Evolutionary conservation across 2,113 vertebrate genomes (phyloP), one percentile per base, ranked within the genome.

Genomic region (Panurus biarmicus): DNA sequence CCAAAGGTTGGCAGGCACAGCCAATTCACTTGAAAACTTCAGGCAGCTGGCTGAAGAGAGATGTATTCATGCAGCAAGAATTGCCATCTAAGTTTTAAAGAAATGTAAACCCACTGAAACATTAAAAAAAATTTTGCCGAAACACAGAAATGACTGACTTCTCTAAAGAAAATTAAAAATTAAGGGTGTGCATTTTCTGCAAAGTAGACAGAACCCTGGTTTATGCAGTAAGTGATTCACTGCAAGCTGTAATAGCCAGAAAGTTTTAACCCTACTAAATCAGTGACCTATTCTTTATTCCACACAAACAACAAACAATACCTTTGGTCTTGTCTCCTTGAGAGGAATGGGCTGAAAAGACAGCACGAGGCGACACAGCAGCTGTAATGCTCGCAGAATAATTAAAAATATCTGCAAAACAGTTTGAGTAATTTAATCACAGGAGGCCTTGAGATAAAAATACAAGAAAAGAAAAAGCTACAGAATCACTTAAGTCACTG

Each of bases 291-390:
- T 29, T 58, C 29, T 31, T 38, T 64, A 29, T 76, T 83, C 33
- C 73, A 61, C 5, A 50, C 8, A 58, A 47, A 25, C 29, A 60
- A 44, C 22, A 67, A 54, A 61, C 58, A 42, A 83, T 94, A 99
- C 99, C 98, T 98, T 99, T 72, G 96, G 95, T 62, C 91, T 50
- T 15, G 97, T 87, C 10, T 96, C 94, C 97, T 99, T 99, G 61
- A 99, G 93, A 44, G 99, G 96, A 96, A 99, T 7, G 7, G 99
- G 99, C 92, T 99, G 99, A 16, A 99, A 96, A 85, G 99, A 99
- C 47, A 99, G 81, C 80, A 99, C 99, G 6, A 99, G 97, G 36
- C 99, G 98, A 87, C 98, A 99, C 48, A 98, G 97, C 20, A 99
- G 97, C 75, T 98, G 98, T 53, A 99, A 94, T 12, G 98, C 98